Percentiles rank a stretch among this genome's conserved stretches.
These are phyloP conservation scores for Nerophis lumbriciformis DNA, from an alignment of 2,113 vertebrate genomes.

Conservation along the genomic window DNA sequence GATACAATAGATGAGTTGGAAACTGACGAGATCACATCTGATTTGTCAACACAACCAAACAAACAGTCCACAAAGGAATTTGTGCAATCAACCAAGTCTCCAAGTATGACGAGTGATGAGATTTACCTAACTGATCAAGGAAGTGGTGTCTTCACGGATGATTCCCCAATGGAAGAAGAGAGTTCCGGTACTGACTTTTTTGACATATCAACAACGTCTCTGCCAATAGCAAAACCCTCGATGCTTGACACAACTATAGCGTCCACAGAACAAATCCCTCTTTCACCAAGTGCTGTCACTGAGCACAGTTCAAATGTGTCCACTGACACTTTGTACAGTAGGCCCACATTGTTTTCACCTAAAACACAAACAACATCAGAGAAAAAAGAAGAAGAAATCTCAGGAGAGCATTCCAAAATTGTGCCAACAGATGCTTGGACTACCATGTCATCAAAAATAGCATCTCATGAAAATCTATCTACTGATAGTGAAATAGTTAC, in stretches of 20 bases:
- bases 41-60: conserved; percentile 4
- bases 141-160: conserved; percentile 27
- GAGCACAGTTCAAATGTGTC: not conserved
- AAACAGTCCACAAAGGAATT: conserved; percentile 5
- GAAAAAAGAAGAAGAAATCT: conserved; percentile 9
- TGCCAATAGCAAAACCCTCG: conserved; percentile 6
- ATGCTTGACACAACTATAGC: not conserved
- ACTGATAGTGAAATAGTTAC: conserved; percentile 5
- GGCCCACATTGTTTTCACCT: not conserved
- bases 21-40: conserved; percentile 23
- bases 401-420: conserved; percentile 5
- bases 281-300: conserved; percentile 7
- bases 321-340: conserved; percentile 10
- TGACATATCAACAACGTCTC: conserved; percentile 7
- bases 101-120: conserved; percentile 21
- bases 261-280: conserved; percentile 1
- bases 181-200: conserved; percentile 18
- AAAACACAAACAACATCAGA: conserved; percentile 1
- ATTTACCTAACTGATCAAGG: conserved; percentile 14
- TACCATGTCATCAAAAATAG: conserved; percentile 5
- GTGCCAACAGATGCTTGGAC: not conserved
- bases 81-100: conserved; percentile 28
- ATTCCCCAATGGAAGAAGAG: conserved; percentile 21
- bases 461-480: conserved; percentile 16
- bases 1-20: conserved; percentile 57